Conservation (phyloP, 2,797 vertebrate genomes). For the Phataginus tetradactyla region DNA sequence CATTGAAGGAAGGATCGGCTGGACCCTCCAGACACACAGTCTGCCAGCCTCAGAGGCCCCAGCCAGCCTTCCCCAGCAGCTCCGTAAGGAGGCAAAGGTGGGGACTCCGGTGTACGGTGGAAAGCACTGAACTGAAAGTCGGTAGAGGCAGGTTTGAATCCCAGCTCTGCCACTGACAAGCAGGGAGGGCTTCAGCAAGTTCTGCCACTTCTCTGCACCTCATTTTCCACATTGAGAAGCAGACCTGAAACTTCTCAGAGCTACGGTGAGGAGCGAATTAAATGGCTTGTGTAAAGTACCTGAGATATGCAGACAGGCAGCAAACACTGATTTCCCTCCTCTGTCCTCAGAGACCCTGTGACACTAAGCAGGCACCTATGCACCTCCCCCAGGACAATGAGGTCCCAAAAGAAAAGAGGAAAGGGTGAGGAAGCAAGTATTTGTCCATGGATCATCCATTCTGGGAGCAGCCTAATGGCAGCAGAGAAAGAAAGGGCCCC, state of each 20-base stretch:
- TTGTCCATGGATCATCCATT: neutral
- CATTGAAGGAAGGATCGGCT: neutral
- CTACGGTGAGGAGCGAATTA: neutral
- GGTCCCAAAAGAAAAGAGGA: neutral
- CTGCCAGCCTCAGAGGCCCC: neutral
- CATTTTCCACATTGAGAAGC: neutral
- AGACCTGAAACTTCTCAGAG: neutral
- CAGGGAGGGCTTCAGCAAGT: neutral
- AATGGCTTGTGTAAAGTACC: neutral
- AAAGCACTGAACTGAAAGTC: neutral
- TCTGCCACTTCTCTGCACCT: neutral
- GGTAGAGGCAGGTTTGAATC: neutral
- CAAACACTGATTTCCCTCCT: neutral
- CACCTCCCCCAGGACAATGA: neutral
- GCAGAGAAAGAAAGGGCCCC: neutral
- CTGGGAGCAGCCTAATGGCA: neutral
- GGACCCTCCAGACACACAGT: neutral
- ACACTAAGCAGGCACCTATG: neutral
- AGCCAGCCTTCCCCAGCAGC: neutral
- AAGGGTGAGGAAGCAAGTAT: neutral
- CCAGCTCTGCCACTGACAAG: neutral
- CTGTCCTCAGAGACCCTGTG: neutral
- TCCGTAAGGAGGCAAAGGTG: accelerated
- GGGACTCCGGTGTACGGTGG: too few relatives aligned
- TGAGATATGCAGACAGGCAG: accelerated